Base-by-base conservation (phyloP, 2,888 invertebrate species). In the Nezara viridula region DNA sequence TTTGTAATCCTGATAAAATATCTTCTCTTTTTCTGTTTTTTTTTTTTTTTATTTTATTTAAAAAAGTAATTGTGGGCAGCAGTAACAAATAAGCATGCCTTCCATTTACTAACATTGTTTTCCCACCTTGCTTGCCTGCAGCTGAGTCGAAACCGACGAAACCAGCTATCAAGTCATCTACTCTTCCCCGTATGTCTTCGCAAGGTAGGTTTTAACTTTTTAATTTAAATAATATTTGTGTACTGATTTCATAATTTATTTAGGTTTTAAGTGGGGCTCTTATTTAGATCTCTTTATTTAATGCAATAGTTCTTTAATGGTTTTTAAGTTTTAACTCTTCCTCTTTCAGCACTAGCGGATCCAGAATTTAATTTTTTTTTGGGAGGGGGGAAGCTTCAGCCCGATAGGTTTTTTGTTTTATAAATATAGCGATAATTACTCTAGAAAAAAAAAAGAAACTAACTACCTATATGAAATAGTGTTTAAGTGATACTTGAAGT, bases 151-250 rank as follows among this genome's bases (percentile, higher is more conserved):
- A 98, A 95, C 98, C 98, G 93, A 96, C 98, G 93, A 98, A 98
- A 95, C 98, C 98, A 94, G 98, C 98, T 94, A 98, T 98, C 94
- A 98, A 98, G 95, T 98, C 98, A 93, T 98, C 98, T 92, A 98
- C 98, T 93, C 96, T 98, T 94, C 98, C 98, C 93, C 95, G 98
- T 95, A 97, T 97, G 93, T 97, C 97, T 92, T 97, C 97, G 92
- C 98, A 98, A 97, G 98, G 98, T 98, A 97, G 96, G 92, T 77
- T 81, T 47, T 32, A 73, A 73, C 19, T 19, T 73, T 73, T 73
- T 73, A 37, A 73, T 37, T 37, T 7, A 37, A 24, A 19, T 73
- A 37, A 37, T 73, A 12, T 73, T 37, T 73, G 37, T 37, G 21
- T 27, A 73, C 24, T 27, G 27, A 73, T 37, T 19, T 73, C 19